These are phyloP conservation scores for Chrysochloris asiatica DNA, from an alignment of 2,113 vertebrate species.

Conservation along the genomic window DNA sequence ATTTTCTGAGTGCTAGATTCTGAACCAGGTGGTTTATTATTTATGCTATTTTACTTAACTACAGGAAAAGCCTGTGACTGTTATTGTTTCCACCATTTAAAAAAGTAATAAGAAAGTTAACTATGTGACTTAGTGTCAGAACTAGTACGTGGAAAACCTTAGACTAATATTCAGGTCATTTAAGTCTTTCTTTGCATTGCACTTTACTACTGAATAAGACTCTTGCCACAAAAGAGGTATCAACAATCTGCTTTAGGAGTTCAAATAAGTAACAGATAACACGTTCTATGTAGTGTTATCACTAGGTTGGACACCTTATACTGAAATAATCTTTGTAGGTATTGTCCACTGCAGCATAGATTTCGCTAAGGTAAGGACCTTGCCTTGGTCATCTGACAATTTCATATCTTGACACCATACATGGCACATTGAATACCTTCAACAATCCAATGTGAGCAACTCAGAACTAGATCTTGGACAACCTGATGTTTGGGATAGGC, in stretches of 20 bases:
- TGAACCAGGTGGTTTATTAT: neutral
- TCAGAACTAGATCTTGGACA: neutral
- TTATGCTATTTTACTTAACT: neutral
- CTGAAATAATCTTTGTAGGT: neutral
- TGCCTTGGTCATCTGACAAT: neutral
- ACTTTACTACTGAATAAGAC: too few species aligned
- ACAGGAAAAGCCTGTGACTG: neutral
- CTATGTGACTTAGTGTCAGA: too few species aligned
- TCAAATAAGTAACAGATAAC: neutral
- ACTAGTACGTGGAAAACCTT: too few species aligned
- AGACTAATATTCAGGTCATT: too few species aligned
- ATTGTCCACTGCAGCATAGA: neutral
- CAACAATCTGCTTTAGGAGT: neutral
- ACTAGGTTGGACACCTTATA: neutral
- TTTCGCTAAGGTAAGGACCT: neutral
- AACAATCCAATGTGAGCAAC: neutral
- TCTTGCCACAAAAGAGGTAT: neutral
- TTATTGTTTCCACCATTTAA: too few species aligned
- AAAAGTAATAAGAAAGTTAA: too few species aligned
- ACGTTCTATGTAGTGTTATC: fast-evolving
- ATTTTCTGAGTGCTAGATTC: neutral
- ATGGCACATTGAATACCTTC: neutral
- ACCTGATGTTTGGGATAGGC: too few species aligned
- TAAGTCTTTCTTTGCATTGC: too few species aligned
- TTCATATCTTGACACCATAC: neutral